These are phyloP conservation scores for Phasia obesa DNA, from an alignment of 2,888 invertebrate species.

Conservation along the genomic window DNA sequence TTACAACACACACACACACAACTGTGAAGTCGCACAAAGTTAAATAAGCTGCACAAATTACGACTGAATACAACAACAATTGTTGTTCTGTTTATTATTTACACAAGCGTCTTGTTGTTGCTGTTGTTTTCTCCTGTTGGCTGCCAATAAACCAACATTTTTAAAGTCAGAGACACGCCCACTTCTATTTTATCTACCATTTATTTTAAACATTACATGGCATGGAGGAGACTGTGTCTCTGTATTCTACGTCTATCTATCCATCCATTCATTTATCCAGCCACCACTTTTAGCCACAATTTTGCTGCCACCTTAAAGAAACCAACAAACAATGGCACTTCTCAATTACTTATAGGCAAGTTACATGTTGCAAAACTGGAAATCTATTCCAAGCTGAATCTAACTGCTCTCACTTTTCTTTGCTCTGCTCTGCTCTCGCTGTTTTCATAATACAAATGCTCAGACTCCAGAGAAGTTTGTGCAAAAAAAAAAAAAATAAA, in stretches of 20 bases:
- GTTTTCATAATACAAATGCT: slow-evolving; percentile 8
- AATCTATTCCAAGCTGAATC: slow-evolving; percentile 48
- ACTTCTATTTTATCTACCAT: slow-evolving; percentile 67
- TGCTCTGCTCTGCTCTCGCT: slow-evolving; percentile 30
- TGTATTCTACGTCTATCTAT: slow-evolving; percentile 3
- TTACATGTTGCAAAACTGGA: slow-evolving; percentile 48
- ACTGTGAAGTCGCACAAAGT: not conserved
- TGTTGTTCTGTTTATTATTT: slow-evolving; percentile 53
- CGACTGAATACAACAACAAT: slow-evolving; percentile 9
- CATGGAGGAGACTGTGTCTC: slow-evolving; percentile 41
- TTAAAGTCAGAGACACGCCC: slow-evolving; percentile 63
- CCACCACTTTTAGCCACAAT: slow-evolving; percentile 30
- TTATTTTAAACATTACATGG: slow-evolving; percentile 12
- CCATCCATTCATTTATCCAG: not conserved
- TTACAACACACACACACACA: not conserved
- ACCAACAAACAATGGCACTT: slow-evolving; percentile 60
- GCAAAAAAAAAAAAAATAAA: not conserved
- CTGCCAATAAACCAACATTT: slow-evolving; percentile 69
- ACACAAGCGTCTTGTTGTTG: slow-evolving; percentile 52
- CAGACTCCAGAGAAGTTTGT: slow-evolving; percentile 25
- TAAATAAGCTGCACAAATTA: slow-evolving; percentile 14
- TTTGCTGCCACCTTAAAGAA: slow-evolving; percentile 19
- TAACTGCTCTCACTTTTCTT: slow-evolving; percentile 19
- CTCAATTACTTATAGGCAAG: slow-evolving; percentile 64
- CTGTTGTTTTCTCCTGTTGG: slow-evolving; percentile 57